Conservation (phyloP, 2,797 vertebrate species). For the Spinus olivaceus region DNA sequence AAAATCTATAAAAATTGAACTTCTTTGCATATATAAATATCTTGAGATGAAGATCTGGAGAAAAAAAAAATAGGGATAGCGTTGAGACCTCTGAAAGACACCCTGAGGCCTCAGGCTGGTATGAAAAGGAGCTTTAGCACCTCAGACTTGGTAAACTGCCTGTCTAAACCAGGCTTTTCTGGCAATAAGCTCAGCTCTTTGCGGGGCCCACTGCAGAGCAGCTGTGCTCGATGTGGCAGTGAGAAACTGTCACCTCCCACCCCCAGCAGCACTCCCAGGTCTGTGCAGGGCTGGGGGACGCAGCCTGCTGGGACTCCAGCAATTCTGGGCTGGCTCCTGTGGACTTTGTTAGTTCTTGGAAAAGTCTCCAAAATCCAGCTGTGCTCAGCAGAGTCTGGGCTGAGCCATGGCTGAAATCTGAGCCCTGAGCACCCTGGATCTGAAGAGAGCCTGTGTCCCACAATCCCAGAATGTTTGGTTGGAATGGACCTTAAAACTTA, state of each 20-base stretch:
- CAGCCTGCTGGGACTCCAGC: not conserved
- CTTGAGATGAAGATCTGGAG: not conserved
- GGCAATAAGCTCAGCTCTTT: not conserved
- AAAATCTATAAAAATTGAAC: not conserved
- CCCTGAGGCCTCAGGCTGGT: not conserved
- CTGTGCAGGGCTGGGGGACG: not conserved
- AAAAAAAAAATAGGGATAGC: not conserved
- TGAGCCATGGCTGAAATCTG: not conserved
- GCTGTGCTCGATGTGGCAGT: fast-evolving
- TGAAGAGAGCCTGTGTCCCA: not conserved
- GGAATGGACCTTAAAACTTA: not conserved
- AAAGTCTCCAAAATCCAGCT: not conserved
- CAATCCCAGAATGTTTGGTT: not conserved
- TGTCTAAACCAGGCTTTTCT: not conserved
- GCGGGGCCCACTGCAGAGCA: not conserved
- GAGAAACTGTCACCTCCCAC: not conserved
- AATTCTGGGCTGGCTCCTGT: not conserved
- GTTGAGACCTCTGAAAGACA: not conserved
- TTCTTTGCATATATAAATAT: not conserved
- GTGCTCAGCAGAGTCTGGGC: not conserved
- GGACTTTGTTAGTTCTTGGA: not conserved
- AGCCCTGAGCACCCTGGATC: no score
- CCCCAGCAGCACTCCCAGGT: not conserved
- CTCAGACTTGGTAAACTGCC: not conserved
- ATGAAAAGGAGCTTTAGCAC: not conserved